A percentile compares a stretch with the other conserved stretches of the same genome.
These are phyloP conservation scores for Gnatocerus cornutus DNA, from an alignment of 2,888 invertebrate genomes.

Conservation along the genomic window DNA sequence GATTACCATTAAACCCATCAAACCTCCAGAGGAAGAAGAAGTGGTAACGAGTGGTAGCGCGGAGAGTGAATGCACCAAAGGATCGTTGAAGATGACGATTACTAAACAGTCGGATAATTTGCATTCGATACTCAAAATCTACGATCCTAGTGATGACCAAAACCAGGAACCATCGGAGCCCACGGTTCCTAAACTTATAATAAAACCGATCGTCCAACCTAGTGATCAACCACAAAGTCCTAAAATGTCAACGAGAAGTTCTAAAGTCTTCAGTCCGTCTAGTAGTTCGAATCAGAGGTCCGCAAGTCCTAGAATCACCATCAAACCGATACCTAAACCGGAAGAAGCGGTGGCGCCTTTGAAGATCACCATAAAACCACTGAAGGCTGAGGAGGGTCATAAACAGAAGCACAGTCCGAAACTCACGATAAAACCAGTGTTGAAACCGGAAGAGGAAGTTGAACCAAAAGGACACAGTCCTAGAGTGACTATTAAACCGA, in stretches of 20 bases:
- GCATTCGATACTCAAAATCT: conserved; percentile 69
- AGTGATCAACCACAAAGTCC: conserved; percentile 67
- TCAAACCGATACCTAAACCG: conserved; percentile 69
- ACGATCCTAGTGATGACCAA: conserved; percentile 61
- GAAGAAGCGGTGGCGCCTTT: conserved; percentile 59
- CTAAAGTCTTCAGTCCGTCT: conserved; percentile 55
- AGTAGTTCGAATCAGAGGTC: conserved; percentile 64
- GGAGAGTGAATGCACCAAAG: conserved; percentile 60
- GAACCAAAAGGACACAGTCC: conserved; percentile 63
- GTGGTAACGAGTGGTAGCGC: conserved; percentile 55
- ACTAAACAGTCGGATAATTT: conserved; percentile 68
- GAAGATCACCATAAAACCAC: conserved; percentile 72
- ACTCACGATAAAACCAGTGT: conserved; percentile 71
- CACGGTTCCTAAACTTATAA: conserved; percentile 65
- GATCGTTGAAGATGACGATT: conserved; percentile 68
- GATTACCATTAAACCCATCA: conserved; percentile 70
- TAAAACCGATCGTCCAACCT: conserved; percentile 61
- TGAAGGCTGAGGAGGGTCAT: conserved; percentile 59
- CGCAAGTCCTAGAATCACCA: conserved; percentile 68
- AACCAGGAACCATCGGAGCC: conserved; percentile 53
- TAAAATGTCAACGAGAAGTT: conserved; percentile 69
- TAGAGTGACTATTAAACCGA: conserved; percentile 74
- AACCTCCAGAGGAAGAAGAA: conserved; percentile 59
- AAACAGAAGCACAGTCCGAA: conserved; percentile 61
- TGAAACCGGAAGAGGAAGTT: conserved; percentile 67